phyloP scores from a whole-genome alignment of 92 coral and sea anemone species.

The Virgularia gustaviana region DNA sequence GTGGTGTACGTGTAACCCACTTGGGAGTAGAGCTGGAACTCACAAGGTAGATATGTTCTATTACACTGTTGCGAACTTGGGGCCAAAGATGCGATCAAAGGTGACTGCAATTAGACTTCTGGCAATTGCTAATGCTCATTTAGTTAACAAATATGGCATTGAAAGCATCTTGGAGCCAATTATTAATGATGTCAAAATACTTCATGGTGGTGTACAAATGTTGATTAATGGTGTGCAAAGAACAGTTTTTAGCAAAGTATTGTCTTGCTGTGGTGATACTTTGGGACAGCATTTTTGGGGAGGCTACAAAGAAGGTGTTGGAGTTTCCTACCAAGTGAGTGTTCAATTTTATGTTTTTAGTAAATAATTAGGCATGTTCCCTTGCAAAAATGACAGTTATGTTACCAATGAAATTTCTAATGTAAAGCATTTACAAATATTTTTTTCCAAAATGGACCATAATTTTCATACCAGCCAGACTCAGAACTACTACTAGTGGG shows the following conservation, averaged over 20 bases:
- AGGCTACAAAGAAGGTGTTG: slow-evolving; percentile 23
- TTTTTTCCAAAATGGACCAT: too few species aligned
- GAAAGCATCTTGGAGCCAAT: slow-evolving; percentile 3
- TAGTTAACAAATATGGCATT: slow-evolving; percentile 30
- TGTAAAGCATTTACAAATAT: too few species aligned
- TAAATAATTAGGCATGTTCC: too few species aligned
- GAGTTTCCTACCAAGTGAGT: slow-evolving; percentile 11
- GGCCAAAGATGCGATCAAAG: slow-evolving; percentile 17
- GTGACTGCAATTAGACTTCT: slow-evolving; percentile 7
- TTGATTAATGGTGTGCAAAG: background rate
- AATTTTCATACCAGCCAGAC: too few species aligned
- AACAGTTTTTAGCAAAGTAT: slow-evolving; percentile 1
- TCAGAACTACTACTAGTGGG: too few species aligned
- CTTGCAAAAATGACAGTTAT: too few species aligned
- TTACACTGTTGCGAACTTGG: slow-evolving; percentile 3
- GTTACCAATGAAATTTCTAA: too few species aligned
- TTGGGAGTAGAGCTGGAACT: slow-evolving; percentile 32
- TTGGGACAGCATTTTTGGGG: slow-evolving; percentile 11
- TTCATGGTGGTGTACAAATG: slow-evolving; percentile 1
- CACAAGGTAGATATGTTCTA: slow-evolving; percentile 26
- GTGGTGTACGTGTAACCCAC: slow-evolving; percentile 22
- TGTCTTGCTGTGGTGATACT: slow-evolving; percentile 12
- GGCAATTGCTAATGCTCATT: slow-evolving; percentile 25
- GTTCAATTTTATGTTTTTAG: too few species aligned
- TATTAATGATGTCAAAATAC: background rate